Conservation (phyloP, 1,140 invertebrate genomes). For the Brachionus sp. region DNA sequence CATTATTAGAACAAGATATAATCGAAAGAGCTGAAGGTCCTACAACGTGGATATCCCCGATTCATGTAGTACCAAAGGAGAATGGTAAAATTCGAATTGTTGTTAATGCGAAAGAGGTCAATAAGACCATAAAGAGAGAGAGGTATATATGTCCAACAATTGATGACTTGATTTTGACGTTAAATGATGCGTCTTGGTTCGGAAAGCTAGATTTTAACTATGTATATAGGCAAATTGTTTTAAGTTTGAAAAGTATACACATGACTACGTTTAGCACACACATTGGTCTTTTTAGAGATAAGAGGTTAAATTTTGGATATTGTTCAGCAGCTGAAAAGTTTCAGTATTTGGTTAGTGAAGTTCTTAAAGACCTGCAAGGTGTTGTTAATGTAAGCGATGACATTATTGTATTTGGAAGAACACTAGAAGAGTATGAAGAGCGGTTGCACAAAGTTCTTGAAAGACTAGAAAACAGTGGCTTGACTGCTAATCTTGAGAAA, state of each 20-base stretch:
- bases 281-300: not conserved
- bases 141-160: not conserved
- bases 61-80: constrained; percentile 48
- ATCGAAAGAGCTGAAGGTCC: constrained; percentile 49
- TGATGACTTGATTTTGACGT: not conserved
- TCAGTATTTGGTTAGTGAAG: not conserved
- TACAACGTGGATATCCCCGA: constrained; percentile 51
- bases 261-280: not conserved
- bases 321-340: not conserved
- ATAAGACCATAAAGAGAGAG: not conserved
- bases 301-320: not conserved
- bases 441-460: not conserved
- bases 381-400: not conserved
- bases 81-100: constrained; percentile 6
- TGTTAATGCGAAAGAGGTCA: not conserved
- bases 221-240: not conserved
- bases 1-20: constrained; percentile 48
- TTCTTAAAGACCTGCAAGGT: not conserved
- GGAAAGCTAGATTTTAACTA: not conserved
- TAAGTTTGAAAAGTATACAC: not conserved
- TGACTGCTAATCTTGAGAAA: not conserved
- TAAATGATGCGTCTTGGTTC: not conserved
- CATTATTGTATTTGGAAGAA: not conserved
- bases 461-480: not conserved
- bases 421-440: not conserved